Conservation (phyloP, 2,888 invertebrate genomes). For the Drosophila tripunctata region DNA sequence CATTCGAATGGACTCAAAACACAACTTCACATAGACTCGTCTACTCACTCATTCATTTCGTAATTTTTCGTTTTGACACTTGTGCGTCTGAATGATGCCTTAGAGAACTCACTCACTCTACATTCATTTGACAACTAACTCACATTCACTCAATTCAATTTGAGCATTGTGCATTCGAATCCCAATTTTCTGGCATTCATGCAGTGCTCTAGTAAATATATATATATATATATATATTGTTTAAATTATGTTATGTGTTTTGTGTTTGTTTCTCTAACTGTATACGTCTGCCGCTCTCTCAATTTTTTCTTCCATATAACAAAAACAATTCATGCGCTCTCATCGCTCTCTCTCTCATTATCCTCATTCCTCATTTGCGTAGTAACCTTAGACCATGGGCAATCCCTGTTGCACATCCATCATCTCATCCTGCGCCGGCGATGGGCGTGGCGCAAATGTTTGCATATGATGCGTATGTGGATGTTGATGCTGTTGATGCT, state of each 20-base stretch:
- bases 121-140: no score
- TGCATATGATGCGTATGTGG: constrained; percentile 80
- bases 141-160: no score
- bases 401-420: constrained; percentile 89
- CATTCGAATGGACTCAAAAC: no score
- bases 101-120: no score
- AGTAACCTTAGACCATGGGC: constrained; percentile 85
- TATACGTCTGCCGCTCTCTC: constrained; percentile 5
- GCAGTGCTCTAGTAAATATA: no score
- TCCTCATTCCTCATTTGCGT: background rate
- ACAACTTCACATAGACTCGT: no score
- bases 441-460: constrained; percentile 83
- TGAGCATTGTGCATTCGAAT: no score
- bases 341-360: background rate
- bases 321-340: constrained; percentile 40
- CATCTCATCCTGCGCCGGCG: constrained; percentile 86
- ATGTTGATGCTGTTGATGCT: constrained; percentile 56
- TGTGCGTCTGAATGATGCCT: no score
- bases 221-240: constrained; percentile 39
- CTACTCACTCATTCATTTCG: no score
- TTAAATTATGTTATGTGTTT: constrained; percentile 36
- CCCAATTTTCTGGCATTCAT: no score
- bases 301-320: constrained; percentile 32
- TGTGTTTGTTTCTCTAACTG: constrained; percentile 51
- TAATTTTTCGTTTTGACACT: no score